Percentiles rank a stretch among this genome's conserved stretches.
Evolutionary conservation across 2,797 vertebrate genomes (phyloP).

Genomic region (Menidia menidia): DNA sequence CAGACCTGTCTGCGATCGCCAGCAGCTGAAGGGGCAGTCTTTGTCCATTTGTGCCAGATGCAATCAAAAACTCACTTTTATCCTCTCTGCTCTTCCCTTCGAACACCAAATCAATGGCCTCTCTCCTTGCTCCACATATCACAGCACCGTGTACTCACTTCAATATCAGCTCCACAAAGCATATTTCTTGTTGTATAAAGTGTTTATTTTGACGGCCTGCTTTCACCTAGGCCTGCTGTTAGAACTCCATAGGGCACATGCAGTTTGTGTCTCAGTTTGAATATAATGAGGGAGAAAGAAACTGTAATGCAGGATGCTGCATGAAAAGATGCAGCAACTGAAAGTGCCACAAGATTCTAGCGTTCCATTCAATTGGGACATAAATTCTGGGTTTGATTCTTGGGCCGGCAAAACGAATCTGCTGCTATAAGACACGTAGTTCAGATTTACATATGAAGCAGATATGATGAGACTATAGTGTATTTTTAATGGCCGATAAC

Average conservation of each 20-base stretch:
- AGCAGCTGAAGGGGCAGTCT: conserved; percentile 61
- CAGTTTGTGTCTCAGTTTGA: conserved; percentile 13
- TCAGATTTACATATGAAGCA: conserved; percentile 53
- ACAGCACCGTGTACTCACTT: conserved; percentile 36
- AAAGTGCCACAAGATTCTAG: conserved; percentile 32
- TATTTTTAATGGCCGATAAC: no score
- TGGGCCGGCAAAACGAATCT: conserved; percentile 73
- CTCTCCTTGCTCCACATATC: conserved; percentile 28
- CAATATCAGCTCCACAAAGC: conserved; percentile 23
- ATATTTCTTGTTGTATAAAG: conserved; percentile 29
- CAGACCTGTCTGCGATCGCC: conserved; percentile 67
- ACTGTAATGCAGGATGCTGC: neutral
- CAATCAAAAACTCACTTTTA: conserved; percentile 65
- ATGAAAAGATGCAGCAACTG: conserved; percentile 13
- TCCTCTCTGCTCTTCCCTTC: conserved; percentile 4
- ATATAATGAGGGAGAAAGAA: neutral
- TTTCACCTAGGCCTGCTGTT: conserved; percentile 8
- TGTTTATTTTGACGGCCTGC: conserved; percentile 29
- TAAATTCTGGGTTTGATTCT: conserved; percentile 70
- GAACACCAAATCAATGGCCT: conserved; percentile 13
- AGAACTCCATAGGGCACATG: neutral
- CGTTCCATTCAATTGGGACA: conserved; percentile 55
- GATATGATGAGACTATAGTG: no score
- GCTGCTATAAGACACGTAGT: conserved; percentile 68
- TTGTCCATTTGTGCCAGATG: conserved; percentile 68